Conservation (phyloP, 2,113 vertebrate species). For the Dipodomys spectabilis region DNA sequence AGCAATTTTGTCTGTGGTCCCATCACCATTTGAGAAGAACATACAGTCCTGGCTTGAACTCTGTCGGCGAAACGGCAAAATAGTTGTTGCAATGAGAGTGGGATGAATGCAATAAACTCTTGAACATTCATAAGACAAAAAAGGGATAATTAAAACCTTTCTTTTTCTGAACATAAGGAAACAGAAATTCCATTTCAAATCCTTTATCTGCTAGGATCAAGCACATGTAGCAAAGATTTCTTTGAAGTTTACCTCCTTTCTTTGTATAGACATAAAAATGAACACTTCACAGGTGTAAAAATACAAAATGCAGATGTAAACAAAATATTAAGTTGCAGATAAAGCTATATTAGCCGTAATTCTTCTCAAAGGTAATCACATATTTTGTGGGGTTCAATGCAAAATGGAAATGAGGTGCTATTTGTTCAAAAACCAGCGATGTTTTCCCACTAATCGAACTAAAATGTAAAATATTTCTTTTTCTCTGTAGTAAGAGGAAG, state of each 20-base stretch:
- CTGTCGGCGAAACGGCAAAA: neutral
- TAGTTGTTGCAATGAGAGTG: neutral
- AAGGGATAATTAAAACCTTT: neutral
- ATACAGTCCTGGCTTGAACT: neutral
- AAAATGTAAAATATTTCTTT: neutral
- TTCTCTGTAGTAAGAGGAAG: neutral
- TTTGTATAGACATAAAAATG: neutral
- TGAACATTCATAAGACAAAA: conserved; percentile 13
- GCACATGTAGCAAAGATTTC: neutral
- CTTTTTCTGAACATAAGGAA: conserved; percentile 20
- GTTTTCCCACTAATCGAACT: neutral
- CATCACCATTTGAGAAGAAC: neutral
- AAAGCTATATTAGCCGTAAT: neutral
- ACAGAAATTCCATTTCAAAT: neutral
- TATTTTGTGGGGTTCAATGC: neutral
- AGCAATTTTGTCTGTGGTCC: neutral
- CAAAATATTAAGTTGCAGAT: neutral
- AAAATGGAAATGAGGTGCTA: neutral
- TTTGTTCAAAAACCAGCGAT: neutral
- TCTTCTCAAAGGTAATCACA: too few relatives aligned
- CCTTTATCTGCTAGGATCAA: neutral
- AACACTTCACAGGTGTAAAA: neutral
- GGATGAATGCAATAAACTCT: neutral
- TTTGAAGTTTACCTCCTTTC: neutral
- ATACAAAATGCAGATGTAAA: neutral